A percentile compares a stretch with the other conserved stretches of the same genome.
Evolutionary conservation across 2,888 invertebrate species (phyloP).

Genomic region (Eudemis profundana): DNA sequence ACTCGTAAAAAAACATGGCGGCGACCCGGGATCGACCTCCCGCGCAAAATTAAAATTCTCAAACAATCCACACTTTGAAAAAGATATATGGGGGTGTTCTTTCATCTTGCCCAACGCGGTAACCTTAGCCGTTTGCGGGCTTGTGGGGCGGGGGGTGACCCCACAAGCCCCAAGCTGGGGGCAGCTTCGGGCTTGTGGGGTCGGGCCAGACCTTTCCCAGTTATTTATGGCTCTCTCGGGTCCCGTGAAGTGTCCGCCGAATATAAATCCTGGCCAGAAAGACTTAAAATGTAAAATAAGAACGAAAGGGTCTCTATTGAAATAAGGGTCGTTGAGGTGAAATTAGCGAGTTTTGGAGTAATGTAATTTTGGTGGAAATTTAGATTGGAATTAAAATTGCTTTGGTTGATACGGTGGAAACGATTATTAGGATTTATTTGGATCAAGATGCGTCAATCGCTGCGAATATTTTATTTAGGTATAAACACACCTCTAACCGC

Average conservation of each 20-base stretch:
- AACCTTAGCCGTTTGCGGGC: slow-evolving; percentile 81
- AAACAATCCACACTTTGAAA: slow-evolving; percentile 82
- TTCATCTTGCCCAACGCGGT: slow-evolving; percentile 79
- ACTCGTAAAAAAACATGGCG: slow-evolving; percentile 43
- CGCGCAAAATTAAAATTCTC: slow-evolving; percentile 82
- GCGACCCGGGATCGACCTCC: slow-evolving; percentile 46
- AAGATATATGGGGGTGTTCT: slow-evolving; percentile 83
- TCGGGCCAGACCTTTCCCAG: slow-evolving; percentile 66
- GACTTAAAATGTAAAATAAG: slow-evolving; percentile 80
- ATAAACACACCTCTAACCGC: too few relatives aligned
- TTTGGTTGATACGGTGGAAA: not conserved
- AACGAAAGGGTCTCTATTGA: slow-evolving; percentile 56
- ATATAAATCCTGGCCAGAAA: slow-evolving; percentile 80
- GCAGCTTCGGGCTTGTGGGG: slow-evolving; percentile 43
- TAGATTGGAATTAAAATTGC: slow-evolving; percentile 16
- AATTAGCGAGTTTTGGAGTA: slow-evolving; percentile 37
- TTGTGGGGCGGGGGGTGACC: slow-evolving; percentile 51
- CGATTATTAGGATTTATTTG: slow-evolving; percentile 1
- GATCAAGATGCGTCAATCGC: not conserved
- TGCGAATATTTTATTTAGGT: not conserved
- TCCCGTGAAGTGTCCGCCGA: slow-evolving; percentile 79
- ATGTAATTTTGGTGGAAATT: slow-evolving; percentile 28
- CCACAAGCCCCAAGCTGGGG: slow-evolving; percentile 28
- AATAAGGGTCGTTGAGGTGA: slow-evolving; percentile 42
- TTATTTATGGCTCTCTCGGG: slow-evolving; percentile 84